phyloP scores from a whole-genome alignment of 2,888 invertebrate genomes.

The Aspidiotus destructor region DNA sequence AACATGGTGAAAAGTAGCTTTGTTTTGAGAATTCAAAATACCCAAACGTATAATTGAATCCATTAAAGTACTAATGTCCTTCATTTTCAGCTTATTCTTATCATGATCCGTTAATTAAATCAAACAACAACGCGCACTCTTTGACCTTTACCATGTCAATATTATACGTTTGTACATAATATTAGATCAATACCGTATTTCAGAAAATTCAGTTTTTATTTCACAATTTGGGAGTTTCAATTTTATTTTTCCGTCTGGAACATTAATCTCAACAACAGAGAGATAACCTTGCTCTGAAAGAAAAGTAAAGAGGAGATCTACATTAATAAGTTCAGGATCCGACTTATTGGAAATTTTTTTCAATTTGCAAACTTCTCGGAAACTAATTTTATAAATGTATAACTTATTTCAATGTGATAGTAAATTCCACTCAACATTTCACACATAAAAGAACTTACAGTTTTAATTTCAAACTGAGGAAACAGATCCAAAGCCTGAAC shows the following conservation, averaged over 20 bases:
- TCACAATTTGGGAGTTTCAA: slow-evolving; percentile 1
- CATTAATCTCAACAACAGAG: slow-evolving; percentile 4
- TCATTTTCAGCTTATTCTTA: not conserved
- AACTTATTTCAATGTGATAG: not conserved
- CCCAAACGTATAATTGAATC: not conserved
- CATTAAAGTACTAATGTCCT: slow-evolving; percentile 1
- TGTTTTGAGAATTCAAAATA: not conserved
- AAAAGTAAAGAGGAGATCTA: not conserved
- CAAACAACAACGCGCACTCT: slow-evolving; percentile 3
- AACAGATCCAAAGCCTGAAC: not conserved
- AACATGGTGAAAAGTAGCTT: slow-evolving; percentile 9
- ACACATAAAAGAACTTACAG: not conserved
- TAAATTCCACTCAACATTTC: not conserved
- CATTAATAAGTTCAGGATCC: not conserved
- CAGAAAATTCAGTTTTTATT: slow-evolving; percentile 6
- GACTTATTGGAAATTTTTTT: not conserved
- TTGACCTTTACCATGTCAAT: not conserved
- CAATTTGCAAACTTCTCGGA: not conserved
- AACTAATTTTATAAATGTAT: no score
- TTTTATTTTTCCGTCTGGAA: not conserved
- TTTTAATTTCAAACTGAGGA: not conserved
- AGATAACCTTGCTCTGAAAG: slow-evolving; percentile 1
- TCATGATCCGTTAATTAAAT: not conserved
- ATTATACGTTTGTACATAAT: slow-evolving; percentile 5
- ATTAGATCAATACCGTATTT: not conserved